These are phyloP conservation scores for Caenorhabditis inopinata DNA, from an alignment of 1,140 invertebrate genomes.

Conservation along the genomic window DNA sequence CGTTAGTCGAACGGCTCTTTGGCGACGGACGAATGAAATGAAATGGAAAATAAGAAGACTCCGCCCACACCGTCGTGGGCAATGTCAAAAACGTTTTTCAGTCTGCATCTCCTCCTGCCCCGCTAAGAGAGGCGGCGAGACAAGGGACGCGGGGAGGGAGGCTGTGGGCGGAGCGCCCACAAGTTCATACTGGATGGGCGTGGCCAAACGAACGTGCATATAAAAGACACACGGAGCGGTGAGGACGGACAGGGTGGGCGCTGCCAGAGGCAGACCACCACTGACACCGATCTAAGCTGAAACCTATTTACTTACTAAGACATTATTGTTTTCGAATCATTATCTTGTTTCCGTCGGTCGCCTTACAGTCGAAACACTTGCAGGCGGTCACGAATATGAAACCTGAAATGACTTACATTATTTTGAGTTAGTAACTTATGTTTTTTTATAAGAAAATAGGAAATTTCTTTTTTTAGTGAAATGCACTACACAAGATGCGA, in stretches of 20 bases:
- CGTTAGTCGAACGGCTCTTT: background rate
- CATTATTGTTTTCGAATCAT: conserved; percentile 28
- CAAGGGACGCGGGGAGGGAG: conserved; percentile 27
- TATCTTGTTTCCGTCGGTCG: conserved; percentile 9
- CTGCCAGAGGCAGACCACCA: background rate
- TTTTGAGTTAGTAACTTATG: background rate
- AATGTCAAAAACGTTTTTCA: conserved; percentile 32
- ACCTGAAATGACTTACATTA: background rate
- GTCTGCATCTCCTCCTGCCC: conserved; percentile 29
- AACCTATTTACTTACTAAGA: background rate
- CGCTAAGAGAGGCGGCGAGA: conserved; percentile 24
- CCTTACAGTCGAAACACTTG: background rate
- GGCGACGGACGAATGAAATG: background rate
- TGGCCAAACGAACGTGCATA: conserved; percentile 33
- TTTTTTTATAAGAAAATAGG: no score
- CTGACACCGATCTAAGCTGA: background rate
- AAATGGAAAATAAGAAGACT: background rate
- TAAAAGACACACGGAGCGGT: conserved; percentile 32
- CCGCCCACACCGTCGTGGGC: conserved; percentile 6
- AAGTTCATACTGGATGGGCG: conserved; percentile 20
- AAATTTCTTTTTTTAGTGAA: no score
- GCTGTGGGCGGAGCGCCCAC: conserved; percentile 21
- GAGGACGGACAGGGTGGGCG: conserved; percentile 10
- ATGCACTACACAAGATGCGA: background rate
- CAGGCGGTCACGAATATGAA: background rate